Evolutionary conservation across 2,113 vertebrate species (phyloP).

Genomic region (Tachycineta bicolor): DNA sequence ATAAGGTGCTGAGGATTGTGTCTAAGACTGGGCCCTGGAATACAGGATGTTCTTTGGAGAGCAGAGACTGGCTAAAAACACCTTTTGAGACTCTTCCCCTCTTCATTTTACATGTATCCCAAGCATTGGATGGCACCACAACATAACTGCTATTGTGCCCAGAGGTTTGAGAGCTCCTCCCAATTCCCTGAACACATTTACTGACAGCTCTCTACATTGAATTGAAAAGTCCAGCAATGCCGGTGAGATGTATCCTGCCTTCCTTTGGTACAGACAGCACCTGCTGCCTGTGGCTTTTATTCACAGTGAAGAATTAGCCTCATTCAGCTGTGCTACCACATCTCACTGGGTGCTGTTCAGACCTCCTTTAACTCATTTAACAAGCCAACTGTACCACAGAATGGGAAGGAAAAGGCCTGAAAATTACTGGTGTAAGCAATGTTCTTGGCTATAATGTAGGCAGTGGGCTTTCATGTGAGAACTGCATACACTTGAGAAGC

Average conservation of each 20-base stretch:
- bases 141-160: background rate
- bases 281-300: background rate
- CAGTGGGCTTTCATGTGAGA: no score
- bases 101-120: background rate
- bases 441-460: no score
- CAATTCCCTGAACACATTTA: background rate
- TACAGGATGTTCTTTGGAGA: background rate
- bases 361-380: background rate
- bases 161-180: background rate
- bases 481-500: no score
- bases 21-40: background rate
- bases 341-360: background rate
- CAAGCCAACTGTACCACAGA: background rate
- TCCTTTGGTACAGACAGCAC: background rate
- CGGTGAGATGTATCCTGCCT: background rate
- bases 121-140: background rate
- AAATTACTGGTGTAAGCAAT: background rate
- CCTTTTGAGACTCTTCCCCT: background rate
- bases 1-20: background rate
- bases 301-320: fast-evolving
- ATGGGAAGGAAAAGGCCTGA: background rate
- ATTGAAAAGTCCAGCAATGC: background rate
- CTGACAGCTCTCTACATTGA: background rate
- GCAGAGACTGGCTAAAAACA: background rate
- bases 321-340: background rate